Evolutionary conservation across 1,140 invertebrate species (phyloP).

Genomic region (Cyrtorhinus lividipennis): DNA sequence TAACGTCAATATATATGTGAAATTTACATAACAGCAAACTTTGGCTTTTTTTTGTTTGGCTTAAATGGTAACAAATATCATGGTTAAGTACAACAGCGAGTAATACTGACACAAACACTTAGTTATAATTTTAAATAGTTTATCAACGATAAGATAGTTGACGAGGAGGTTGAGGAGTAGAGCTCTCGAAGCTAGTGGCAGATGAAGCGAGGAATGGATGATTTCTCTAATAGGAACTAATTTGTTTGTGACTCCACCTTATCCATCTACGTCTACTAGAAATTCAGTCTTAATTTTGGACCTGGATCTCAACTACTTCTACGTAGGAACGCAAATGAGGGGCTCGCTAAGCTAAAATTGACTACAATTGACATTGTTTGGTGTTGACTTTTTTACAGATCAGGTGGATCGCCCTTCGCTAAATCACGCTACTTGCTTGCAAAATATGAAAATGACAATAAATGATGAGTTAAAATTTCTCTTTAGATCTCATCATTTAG

Average conservation of each 20-base stretch:
- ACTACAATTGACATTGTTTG: slow-evolving; percentile 7
- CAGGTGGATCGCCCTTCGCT: slow-evolving; percentile 4
- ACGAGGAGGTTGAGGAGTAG: background rate
- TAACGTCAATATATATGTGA: slow-evolving; percentile 9
- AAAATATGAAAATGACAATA: no score
- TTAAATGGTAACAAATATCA: background rate
- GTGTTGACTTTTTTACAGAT: background rate
- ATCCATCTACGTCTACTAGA: slow-evolving; percentile 5
- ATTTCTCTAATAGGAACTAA: slow-evolving; percentile 9
- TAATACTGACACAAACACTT: slow-evolving; percentile 11
- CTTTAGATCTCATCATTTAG: no score
- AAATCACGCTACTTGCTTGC: no score
- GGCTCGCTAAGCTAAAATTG: background rate
- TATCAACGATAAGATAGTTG: background rate
- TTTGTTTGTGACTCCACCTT: slow-evolving; percentile 8
- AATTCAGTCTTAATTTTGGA: slow-evolving; percentile 14
- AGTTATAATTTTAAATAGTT: background rate
- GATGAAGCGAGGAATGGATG: slow-evolving; percentile 11
- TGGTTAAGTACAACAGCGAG: slow-evolving; percentile 12
- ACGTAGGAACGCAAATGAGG: background rate
- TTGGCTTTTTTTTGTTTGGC: background rate
- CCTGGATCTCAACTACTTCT: background rate
- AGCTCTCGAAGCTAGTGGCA: slow-evolving; percentile 3
- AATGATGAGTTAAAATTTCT: no score
- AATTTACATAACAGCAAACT: slow-evolving; percentile 1